Conservation (phyloP, 2,113 vertebrate species). For the Xyrauchen texanus region DNA sequence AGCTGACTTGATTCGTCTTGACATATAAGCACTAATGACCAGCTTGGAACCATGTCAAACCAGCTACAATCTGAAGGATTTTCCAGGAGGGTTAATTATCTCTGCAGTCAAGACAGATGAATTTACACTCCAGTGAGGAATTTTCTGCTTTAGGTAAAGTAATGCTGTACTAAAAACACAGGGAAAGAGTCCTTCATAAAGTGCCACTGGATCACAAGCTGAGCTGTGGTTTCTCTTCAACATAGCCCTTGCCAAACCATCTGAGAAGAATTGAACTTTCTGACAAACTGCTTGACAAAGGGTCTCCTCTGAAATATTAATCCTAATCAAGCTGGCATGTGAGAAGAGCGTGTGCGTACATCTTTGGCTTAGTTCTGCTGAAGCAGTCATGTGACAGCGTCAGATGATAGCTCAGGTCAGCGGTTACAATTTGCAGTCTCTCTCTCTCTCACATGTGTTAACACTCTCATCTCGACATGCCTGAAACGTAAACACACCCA, state of each 20-base stretch:
- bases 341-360: conserved; percentile 32
- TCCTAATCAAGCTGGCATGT: conserved; percentile 49
- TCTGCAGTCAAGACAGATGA: neutral
- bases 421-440: conserved; percentile 37
- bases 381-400: conserved; percentile 28
- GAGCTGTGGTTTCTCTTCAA: conserved; percentile 7
- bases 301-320: conserved; percentile 49
- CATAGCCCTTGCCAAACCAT: conserved; percentile 15
- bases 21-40: too few relatives aligned
- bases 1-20: too few relatives aligned
- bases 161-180: neutral
- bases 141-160: neutral
- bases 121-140: neutral
- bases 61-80: too few relatives aligned
- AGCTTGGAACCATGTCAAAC: too few relatives aligned
- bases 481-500: conserved; percentile 52
- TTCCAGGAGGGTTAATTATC: too few relatives aligned
- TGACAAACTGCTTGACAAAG: conserved; percentile 50
- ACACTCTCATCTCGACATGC: conserved; percentile 38
- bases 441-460: conserved; percentile 49
- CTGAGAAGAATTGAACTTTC: conserved; percentile 40
- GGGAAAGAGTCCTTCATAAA: conserved; percentile 8
- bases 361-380: conserved; percentile 21
- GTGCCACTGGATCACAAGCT: conserved; percentile 8
- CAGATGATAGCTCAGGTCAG: conserved; percentile 42